phyloP scores from a whole-genome alignment of 1,140 invertebrate genomes.

The Caenorhabditis remanei region DNA sequence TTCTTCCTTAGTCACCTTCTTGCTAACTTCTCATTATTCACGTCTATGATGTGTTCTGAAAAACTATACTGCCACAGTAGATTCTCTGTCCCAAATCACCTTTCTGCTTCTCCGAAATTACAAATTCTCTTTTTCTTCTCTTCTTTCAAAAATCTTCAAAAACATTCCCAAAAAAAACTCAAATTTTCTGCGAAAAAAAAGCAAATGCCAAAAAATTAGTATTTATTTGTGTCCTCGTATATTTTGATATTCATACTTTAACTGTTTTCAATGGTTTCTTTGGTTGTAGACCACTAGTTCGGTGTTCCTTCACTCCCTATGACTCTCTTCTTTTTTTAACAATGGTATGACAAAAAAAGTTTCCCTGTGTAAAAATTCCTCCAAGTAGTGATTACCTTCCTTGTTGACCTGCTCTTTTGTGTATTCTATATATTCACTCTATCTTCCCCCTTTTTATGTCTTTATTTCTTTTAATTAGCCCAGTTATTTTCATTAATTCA shows the following conservation, averaged over 20 bases:
- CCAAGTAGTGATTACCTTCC: neutral
- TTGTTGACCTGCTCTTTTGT: neutral
- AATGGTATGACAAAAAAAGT: neutral
- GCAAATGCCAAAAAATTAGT: neutral
- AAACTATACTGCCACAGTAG: slow-evolving; percentile 15
- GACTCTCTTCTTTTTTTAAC: neutral
- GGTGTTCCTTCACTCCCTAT: neutral
- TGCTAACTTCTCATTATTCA: neutral
- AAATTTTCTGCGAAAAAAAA: neutral
- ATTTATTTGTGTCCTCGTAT: neutral
- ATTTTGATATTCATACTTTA: neutral
- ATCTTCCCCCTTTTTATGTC: too few species aligned
- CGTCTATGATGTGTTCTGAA: slow-evolving; percentile 33
- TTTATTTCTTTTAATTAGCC: neutral
- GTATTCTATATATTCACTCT: neutral
- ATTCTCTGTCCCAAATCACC: neutral
- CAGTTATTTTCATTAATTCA: neutral
- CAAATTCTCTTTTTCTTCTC: neutral
- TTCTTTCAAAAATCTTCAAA: neutral
- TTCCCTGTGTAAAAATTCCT: neutral
- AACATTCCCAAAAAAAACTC: slow-evolving; percentile 6
- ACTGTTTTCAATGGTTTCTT: neutral
- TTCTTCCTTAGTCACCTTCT: neutral
- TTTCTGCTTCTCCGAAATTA: neutral
- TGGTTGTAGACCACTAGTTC: neutral